Evolutionary conservation across 1,140 invertebrate genomes (phyloP).

Genomic region (Philaenus spumarius): DNA sequence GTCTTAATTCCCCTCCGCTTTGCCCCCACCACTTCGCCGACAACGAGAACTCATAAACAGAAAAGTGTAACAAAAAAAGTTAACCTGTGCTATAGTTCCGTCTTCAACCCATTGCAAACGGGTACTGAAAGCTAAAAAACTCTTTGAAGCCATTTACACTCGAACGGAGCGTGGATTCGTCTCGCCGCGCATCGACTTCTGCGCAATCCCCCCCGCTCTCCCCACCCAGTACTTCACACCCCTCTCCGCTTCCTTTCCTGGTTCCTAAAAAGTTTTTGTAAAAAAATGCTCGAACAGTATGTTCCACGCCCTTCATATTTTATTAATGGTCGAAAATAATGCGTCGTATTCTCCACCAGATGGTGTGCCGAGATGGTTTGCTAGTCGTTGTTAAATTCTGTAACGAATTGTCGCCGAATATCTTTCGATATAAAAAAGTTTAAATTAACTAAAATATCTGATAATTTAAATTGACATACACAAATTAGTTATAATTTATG

Average conservation of each 20-base stretch:
- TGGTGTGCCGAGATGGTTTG: too few species aligned
- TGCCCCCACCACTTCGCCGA: conserved; percentile 13
- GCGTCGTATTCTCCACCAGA: neutral
- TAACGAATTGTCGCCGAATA: too few species aligned
- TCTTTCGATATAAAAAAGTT: too few species aligned
- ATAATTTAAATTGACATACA: too few species aligned
- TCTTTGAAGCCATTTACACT: conserved; percentile 19
- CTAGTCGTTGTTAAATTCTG: too few species aligned
- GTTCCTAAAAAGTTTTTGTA: conserved; percentile 19
- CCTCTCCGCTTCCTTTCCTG: conserved; percentile 14
- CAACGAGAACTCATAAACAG: conserved; percentile 21
- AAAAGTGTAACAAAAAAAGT: conserved; percentile 20
- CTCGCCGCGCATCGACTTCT: conserved; percentile 10
- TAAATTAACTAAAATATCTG: too few species aligned
- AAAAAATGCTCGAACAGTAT: conserved; percentile 17
- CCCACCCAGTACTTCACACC: neutral
- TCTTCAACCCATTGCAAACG: conserved; percentile 23
- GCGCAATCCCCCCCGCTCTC: neutral
- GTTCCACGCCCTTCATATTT: conserved; percentile 14
- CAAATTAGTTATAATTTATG: too few species aligned
- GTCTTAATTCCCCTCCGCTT: conserved; percentile 7
- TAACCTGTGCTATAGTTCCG: conserved; percentile 14
- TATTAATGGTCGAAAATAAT: conserved; percentile 17
- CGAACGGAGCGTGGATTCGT: neutral
- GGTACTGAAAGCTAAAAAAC: conserved; percentile 23